Evolutionary conservation across 2,113 vertebrate species (phyloP).

Genomic region (Microtus pennsylvanicus): DNA sequence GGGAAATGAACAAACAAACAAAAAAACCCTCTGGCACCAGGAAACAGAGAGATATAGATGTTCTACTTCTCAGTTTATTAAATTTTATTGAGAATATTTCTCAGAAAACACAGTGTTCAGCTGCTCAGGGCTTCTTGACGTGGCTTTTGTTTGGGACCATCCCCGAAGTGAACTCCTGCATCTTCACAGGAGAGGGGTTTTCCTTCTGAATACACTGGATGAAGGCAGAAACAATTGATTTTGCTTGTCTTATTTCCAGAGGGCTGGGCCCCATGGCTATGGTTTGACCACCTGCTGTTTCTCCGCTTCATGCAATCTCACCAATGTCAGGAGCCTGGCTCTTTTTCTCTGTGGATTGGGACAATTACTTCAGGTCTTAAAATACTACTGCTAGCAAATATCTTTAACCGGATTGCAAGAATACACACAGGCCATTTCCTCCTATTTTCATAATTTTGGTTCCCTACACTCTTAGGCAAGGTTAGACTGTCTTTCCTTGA

Average conservation of each 20-base stretch:
- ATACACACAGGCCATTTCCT: background rate
- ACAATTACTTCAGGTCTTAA: constrained; percentile 41
- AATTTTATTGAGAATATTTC: constrained; percentile 18
- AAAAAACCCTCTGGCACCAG: background rate
- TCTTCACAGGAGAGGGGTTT: background rate
- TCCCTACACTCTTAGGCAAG: constrained; percentile 50
- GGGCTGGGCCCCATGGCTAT: background rate
- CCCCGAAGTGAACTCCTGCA: background rate
- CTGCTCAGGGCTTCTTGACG: background rate
- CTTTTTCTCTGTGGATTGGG: background rate
- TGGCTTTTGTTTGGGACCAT: background rate
- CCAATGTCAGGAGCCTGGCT: constrained; percentile 10
- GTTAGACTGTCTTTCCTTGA: constrained; percentile 78
- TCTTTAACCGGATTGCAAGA: constrained; percentile 50
- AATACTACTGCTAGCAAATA: background rate
- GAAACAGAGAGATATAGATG: constrained; percentile 30
- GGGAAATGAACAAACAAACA: background rate
- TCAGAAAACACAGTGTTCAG: background rate
- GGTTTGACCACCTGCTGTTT: background rate
- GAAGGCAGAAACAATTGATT: constrained; percentile 18
- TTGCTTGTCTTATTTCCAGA: constrained; percentile 35
- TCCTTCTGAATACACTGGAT: background rate
- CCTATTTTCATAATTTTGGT: constrained; percentile 79
- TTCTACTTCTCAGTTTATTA: constrained; percentile 32
- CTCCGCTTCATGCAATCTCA: background rate